These are phyloP conservation scores for Latrodectus hesperus DNA, from an alignment of 2,888 invertebrate species.

Conservation along the genomic window DNA sequence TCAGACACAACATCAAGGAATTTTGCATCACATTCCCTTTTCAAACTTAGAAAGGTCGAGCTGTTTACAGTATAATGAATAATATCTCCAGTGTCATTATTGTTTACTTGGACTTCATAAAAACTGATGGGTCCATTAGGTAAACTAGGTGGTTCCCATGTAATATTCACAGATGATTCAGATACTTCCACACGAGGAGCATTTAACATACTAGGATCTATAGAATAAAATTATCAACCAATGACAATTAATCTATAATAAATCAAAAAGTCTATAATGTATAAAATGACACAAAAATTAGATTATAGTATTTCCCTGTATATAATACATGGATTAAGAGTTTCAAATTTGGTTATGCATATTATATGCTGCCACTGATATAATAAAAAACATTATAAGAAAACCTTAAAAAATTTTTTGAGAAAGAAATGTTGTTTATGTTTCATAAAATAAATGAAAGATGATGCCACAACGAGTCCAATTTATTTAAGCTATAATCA, in stretches of 20 bases:
- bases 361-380: too few species aligned
- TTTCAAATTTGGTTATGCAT: too few species aligned
- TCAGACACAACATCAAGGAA: not conserved
- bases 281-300: too few species aligned
- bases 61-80: not conserved
- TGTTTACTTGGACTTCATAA: constrained; percentile 35
- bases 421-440: too few species aligned
- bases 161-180: constrained; percentile 26
- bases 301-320: too few species aligned
- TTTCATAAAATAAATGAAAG: too few species aligned
- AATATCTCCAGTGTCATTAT: not conserved
- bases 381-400: too few species aligned
- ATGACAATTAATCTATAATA: not conserved
- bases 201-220: constrained; percentile 44
- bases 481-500: too few species aligned
- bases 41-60: not conserved
- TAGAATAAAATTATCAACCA: not conserved
- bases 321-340: too few species aligned
- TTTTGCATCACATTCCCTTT: not conserved
- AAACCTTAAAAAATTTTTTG: too few species aligned
- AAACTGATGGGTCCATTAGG: constrained; percentile 65
- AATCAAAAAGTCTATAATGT: too few species aligned
- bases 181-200: constrained; percentile 51
- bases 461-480: too few species aligned
- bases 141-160: constrained; percentile 56